Evolutionary conservation across 35 echinoderm and acorn worm species (phyloP), one percentile per base, ranked within the genome.

Genomic region (Ophiothrix spiculata): DNA sequence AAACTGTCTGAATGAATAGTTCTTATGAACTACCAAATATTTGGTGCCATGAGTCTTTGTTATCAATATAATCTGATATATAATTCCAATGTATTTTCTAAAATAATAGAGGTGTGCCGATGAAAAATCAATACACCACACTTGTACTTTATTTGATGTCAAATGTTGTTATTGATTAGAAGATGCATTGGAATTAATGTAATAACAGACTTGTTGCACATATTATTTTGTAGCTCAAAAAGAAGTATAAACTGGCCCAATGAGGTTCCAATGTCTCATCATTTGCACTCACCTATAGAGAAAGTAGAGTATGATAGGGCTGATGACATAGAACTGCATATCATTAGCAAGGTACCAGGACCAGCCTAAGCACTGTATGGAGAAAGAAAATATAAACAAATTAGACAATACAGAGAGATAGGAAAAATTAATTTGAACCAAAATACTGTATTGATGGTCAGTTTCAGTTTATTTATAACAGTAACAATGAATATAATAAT

Each of bases 241-340:
- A 49, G n/a, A n/a, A n/a, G n/a, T n/a, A n/a, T n/a, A n/a, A n/a
- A n/a, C n/a, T n/a, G n/a, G n/a, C n/a, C n/a, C n/a, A n/a, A n/a
- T n/a, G n/a, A n/a, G n/a, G n/a, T n/a, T n/a, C n/a, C n/a, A n/a
- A n/a, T n/a, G n/a, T n/a, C n/a, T n/a, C 19, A 19, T 49, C 42
- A 49, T 49, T 10, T 49, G 6, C 39, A 89, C 87, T 82, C 16
- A 89, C 87, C 81, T 81, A 39, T 82, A 89, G 39, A 89, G 36
- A 25, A 89, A 35, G 32, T 81, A 76, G 39, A 89, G 69, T 21
- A 82, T 40, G 33, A 89, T 23, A 25, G 87, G 87, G 34, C 78
- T 88, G 54, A 88, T 88, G 77, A 88, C 29, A 29, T 64, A 81
- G 21, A 88, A 88, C 77, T 88, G 87, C 87, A 89, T 89, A 39